Evolutionary conservation across 1,140 invertebrate species (phyloP), one percentile per base, ranked within the genome.

Genomic region (Drosophila paulistorum): DNA sequence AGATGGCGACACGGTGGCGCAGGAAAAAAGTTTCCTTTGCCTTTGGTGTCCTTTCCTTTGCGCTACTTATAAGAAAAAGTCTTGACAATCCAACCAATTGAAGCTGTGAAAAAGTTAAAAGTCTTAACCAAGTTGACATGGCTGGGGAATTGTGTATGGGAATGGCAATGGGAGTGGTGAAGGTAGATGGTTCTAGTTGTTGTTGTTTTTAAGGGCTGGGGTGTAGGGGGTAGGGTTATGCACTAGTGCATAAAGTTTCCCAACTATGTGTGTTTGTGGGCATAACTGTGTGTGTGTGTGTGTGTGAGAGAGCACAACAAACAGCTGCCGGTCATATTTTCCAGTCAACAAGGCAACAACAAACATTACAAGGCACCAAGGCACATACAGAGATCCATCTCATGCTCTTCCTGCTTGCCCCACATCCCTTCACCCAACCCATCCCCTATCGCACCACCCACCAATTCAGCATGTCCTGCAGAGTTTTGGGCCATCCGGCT

Each of bases 281-380:
- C 30, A 30, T 30, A 30, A 30, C 30, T 54, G 45, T 37, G 68
- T 48, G 41, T 45, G 54, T 48, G 65, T 37, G 70, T 42, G 66
- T 45, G 63, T 37, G 33, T 11, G 57, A 17, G 9, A 45, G 58
- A 26, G 70, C 68, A 86, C 78, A 78, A 75, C 78, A 86, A 85
- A 86, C 81, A 85, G 82, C 81, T 85, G 81, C 70, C 81, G 81
- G 82, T 85, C 82, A 86, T 75, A 85, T 85, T 85, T 85, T 86
- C 78, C 82, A 85, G 81, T 85, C 81, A 85, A 86, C 81, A 85
- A 85, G 81, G 78, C 81, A 85, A 84, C 81, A 86, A 75, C 81
- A 81, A 86, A 86, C 81, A 84, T 59, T 73, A 83, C 76, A 76
- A 64, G 69, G 70, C 66, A 63, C 42, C 9, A 41, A 64, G 41